Base-by-base conservation (phyloP, 2,888 invertebrate species). In the Drosophila tripunctata region DNA sequence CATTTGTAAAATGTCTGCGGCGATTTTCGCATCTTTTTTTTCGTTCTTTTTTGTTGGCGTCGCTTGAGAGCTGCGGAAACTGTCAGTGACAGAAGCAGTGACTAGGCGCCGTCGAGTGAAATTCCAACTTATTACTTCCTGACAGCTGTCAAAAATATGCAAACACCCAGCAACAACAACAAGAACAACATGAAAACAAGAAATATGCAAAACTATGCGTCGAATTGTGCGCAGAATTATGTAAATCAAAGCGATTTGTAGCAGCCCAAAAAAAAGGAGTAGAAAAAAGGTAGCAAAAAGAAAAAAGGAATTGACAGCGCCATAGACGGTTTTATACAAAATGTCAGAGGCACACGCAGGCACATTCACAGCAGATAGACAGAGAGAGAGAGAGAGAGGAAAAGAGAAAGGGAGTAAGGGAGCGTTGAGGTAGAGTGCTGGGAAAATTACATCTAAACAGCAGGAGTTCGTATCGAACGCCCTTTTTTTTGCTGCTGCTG, bases 141-240 rank as follows among this genome's bases (percentile, higher is more conserved):
- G 89, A 89, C 89, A 89, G 89, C 89, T 89, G 89, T 89, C 89
- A 88, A 86, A 89, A 89, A 88, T 85, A 83, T 80, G 81, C 86
- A 88, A 88, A 89, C 86, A 87, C 56, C 78, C 74, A 60, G 55
- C 67, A 66, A 57, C 71, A 56, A 64, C 65, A 73, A 63, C 58
- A 57, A 67, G 62, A 70, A 65, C 60, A 51, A 67, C 65, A 62
- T 51, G 47, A 67, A 35, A 36, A 52, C 19, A 40, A 36, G 35
- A 38, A 70, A 38, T 40, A 54, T 60, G 58, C 44, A 75, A 64
- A 81, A 85, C 81, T 85, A 81, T 81, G 79, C 83, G 72, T 76
- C 73, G 83, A 70, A 82, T 76, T 79, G 79, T 83, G 76, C 77
- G 75, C 81, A 84, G 82, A 77, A 81, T 84, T 84, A 84, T 84